A percentile compares a stretch with the other conserved stretches of the same genome.
Evolutionary conservation across 1,140 invertebrate genomes (phyloP).

Genomic region (Parapsyche elsis): DNA sequence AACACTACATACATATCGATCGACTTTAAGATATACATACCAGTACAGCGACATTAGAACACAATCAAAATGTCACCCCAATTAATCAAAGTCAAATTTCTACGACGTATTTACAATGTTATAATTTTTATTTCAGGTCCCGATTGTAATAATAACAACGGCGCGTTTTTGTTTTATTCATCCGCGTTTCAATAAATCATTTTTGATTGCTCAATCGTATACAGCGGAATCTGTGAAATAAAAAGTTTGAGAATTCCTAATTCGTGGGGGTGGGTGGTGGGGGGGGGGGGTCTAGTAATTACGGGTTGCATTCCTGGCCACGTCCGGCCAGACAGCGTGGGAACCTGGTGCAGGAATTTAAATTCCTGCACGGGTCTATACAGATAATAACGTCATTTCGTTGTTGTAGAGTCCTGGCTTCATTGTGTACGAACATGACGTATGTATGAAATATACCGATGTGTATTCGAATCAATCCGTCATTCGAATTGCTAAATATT

Average conservation of each 20-base stretch:
- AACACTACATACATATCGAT: too few species aligned
- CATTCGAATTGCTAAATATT: too few species aligned
- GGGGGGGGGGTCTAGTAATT: conserved; percentile 37
- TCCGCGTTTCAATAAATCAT: conserved; percentile 10
- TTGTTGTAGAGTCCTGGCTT: neutral
- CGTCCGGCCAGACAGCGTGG: conserved; percentile 46
- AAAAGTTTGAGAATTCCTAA: conserved; percentile 29
- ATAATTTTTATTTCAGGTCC: too few species aligned
- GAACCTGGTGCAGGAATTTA: conserved; percentile 39
- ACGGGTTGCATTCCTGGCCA: conserved; percentile 48
- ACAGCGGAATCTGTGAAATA: neutral
- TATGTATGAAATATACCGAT: neutral
- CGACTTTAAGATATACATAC: too few species aligned
- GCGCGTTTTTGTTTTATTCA: neutral
- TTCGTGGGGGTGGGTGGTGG: neutral
- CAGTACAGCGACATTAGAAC: too few species aligned
- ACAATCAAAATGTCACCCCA: too few species aligned
- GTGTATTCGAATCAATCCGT: neutral
- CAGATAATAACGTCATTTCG: conserved; percentile 25
- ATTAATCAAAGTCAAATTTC: too few species aligned
- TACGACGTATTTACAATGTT: too few species aligned
- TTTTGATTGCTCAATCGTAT: conserved; percentile 23
- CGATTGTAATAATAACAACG: too few species aligned
- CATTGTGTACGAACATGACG: neutral
- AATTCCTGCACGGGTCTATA: conserved; percentile 30